Evolutionary conservation across 2,113 vertebrate genomes (phyloP), one percentile per base, ranked within the genome.

Genomic region (Phalacrocorax pelagicus): DNA sequence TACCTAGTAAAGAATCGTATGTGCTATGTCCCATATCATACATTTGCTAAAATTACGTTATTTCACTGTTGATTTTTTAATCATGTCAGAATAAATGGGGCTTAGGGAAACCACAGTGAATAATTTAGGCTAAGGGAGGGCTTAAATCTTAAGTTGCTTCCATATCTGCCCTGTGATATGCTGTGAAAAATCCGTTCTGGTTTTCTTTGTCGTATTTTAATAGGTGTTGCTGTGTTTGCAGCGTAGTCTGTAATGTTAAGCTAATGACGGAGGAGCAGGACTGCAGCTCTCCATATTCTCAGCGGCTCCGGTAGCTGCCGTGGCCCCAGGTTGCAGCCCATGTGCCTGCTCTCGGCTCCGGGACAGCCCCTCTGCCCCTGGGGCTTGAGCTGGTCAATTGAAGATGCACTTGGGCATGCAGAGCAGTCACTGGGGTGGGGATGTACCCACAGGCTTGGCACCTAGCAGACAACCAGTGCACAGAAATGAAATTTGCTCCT

Each of bases 311-410:
- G 38, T 26, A 34, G 61, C 77, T 74, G n/a, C 49, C 0, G 0
- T 19, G 70, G 49, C n/a, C 40, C 16, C 1, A 5, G 23, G 32
- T 14, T 40, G 40, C 47, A 62, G 29, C 59, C 36, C 6, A 0
- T 12, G 51, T 1, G 1, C 49, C 52, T 1, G 2, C 23, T 23
- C 34, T 62, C 0, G 0, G 20, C 23, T 34, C 38, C 3, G 34
- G 42, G 21, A 32, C 54, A 91, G 29, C 32, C 57, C 55, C 57
- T 34, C 29, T 4, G 2, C 29, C 27, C 29, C 26, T 6, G 61
- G 34, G 24, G 15, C 29, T 62, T 0, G 6, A 34, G 54, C 22
- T 11, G 32, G 18, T 16, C 5, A 0, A 61, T 36, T 65, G 44
- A n/a, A 65, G 38, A 26, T 69, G 49, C 5, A 1, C 13, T 71